Percentiles rank a stretch among this genome's conserved stretches.
These are phyloP conservation scores for Psephotus haematonotus DNA, from an alignment of 2,113 vertebrate species.

Conservation along the genomic window DNA sequence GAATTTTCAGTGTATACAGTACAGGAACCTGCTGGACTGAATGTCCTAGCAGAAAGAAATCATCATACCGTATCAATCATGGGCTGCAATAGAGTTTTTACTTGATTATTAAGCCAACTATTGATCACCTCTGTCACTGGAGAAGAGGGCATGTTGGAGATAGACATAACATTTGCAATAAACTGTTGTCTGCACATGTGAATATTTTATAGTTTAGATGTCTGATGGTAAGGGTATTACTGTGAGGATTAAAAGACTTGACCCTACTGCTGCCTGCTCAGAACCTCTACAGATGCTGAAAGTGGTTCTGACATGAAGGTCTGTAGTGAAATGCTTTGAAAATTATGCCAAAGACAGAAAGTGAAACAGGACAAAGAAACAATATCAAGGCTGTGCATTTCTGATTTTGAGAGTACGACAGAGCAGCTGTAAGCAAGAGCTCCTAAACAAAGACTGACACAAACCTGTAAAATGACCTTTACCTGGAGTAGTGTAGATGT, in stretches of 20 bases:
- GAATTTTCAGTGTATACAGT: neutral
- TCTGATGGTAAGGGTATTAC: neutral
- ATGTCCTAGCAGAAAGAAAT: neutral
- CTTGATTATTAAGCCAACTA: neutral
- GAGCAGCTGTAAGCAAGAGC: neutral
- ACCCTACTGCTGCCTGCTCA: neutral
- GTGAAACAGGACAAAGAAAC: neutral
- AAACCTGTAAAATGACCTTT: constrained; percentile 13
- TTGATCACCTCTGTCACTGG: neutral
- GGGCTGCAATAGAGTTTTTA: neutral
- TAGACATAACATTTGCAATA: neutral
- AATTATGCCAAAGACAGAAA: neutral
- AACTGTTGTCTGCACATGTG: neutral
- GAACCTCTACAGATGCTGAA: neutral
- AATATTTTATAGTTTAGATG: neutral
- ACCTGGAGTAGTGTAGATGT: neutral
- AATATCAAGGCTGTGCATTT: neutral
- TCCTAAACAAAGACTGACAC: neutral
- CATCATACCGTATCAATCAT: neutral
- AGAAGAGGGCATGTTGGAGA: neutral
- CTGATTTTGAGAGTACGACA: neutral
- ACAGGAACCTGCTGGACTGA: neutral
- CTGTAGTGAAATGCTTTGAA: neutral
- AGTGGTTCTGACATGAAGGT: neutral
- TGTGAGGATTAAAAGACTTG: neutral